Base-by-base conservation (phyloP, 1,140 invertebrate species). In the Zaprionus lachaisei region DNA sequence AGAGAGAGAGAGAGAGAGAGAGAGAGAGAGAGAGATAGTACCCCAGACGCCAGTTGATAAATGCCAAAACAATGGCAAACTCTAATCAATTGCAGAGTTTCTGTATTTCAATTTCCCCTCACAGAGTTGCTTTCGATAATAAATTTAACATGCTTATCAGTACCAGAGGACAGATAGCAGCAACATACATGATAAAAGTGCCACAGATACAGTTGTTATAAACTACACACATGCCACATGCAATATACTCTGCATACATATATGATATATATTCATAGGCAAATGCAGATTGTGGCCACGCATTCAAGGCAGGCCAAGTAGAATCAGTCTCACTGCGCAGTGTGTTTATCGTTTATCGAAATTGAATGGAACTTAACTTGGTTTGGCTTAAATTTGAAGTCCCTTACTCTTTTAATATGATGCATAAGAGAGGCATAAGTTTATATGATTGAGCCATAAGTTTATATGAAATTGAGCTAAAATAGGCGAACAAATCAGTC, bases 81-180 rank as follows among this genome's bases (percentile, higher is more conserved):
- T 56, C 26, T 56, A 31, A 66, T 65, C 63, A 62, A 44, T 60
- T 37, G 2, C 57, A 34, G 38, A n/a, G 6, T n/a, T 15, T 41
- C 15, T n/a, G 38, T 17, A 5, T 20, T 15, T 54, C 20, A 54
- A 62, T 31, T 69, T 37, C 11, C 47, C 20, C 34, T 24, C 17
- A 4, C 62, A 68, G 64, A 57, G 65, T 65, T 38, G 79, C 49
- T 62, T 70, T 37, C 34, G 58, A 71, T 54, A 17, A 31, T 54
- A 17, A 61, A 74, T 76, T 83, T 79, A 72, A 70, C 62, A 68
- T 49, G 76, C 54, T 79, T 83, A 83, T 82, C 77, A 60, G 31
- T 4, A 15, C 4, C 7, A 34, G 9, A 34, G 31, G 31, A 17
- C 3, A n/a, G 61, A 56, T 71, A 71, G 44, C 12, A 62, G 41